These are phyloP conservation scores for Zootoca vivipara DNA, from an alignment of 2,113 vertebrate genomes.

Conservation along the genomic window DNA sequence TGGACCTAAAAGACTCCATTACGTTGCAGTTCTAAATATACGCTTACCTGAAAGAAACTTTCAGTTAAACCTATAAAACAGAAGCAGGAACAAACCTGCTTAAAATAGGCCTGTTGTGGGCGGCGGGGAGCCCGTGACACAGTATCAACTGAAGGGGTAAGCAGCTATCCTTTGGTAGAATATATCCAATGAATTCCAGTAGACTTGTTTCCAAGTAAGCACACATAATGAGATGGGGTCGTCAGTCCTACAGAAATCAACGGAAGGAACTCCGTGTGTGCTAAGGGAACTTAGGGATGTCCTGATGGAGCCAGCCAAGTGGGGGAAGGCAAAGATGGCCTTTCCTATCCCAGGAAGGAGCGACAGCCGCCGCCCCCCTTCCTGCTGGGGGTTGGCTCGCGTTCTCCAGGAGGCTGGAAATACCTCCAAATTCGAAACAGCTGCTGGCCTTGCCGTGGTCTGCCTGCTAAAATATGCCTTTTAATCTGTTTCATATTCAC, in stretches of 20 bases:
- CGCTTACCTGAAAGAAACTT: neutral
- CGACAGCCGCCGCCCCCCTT: neutral
- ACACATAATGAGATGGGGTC: neutral
- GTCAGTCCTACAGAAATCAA: neutral
- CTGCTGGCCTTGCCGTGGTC: constrained; percentile 78
- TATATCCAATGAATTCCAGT: neutral
- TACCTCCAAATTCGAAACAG: constrained; percentile 83
- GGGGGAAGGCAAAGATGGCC: neutral
- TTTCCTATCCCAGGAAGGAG: constrained; percentile 10
- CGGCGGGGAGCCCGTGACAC: neutral
- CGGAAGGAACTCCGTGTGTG: neutral
- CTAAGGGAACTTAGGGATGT: neutral
- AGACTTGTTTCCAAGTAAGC: neutral
- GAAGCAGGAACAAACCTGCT: neutral
- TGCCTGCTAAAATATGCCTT: constrained; percentile 82
- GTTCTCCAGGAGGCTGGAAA: constrained; percentile 75
- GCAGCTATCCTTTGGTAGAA: neutral
- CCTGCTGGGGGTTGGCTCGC: constrained; percentile 44
- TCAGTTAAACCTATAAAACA: neutral
- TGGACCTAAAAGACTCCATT: neutral
- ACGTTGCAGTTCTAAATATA: neutral
- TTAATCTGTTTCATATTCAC: constrained; percentile 87
- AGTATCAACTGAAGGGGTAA: neutral
- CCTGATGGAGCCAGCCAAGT: neutral
- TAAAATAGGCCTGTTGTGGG: neutral